Evolutionary conservation across 2,113 vertebrate species (phyloP), one percentile per base, ranked within the genome.

Genomic region (Lanius ludovicianus): DNA sequence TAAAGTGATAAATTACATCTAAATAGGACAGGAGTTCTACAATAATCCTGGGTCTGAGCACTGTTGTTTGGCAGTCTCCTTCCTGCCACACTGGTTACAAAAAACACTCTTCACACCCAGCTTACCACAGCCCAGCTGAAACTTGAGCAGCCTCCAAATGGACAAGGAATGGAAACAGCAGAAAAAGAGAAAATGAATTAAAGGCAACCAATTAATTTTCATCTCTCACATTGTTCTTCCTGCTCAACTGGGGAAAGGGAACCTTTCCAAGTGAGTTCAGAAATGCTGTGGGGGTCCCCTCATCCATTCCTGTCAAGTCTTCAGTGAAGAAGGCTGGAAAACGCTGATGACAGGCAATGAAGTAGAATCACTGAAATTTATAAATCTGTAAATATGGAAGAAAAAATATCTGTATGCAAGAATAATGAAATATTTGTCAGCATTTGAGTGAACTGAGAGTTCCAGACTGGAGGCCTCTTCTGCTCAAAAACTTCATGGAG

Each of bases 121-220:
- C 59, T 89, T 33, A 88, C 73, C 69, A 70, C 56, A 93, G 82
- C 22, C 62, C 73, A 67, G 47, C 81, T 80, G 96, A 84, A 97
- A 97, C 46, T 11, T 41, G 84, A 98, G 87, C 89, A 88, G 82
- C 85, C 82, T 71, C 63, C 95, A 95, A 86, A 96, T 13, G 53
- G 49, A 50, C 33, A 74, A 89, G 59, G 52, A 70, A 78, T 63
- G 74, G 68, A 83, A 95, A 76, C 0, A 37, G 37, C 79, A 95
- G 92, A 96, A 93, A 69, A 67, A 78, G 47, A 96, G 92, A 91
- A 69, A 95, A 76, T 74, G 92, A 93, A 92, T 89, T 83, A 95
- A 91, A 88, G 52, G 19, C 75, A 81, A 67, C 50, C 55, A 84
- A 74, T 70, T 84, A 22, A 74, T 96, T 91, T 65, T 84, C 49